These are phyloP conservation scores for Aldabrachelys gigantea DNA, from an alignment of 2,113 vertebrate genomes.

Conservation along the genomic window DNA sequence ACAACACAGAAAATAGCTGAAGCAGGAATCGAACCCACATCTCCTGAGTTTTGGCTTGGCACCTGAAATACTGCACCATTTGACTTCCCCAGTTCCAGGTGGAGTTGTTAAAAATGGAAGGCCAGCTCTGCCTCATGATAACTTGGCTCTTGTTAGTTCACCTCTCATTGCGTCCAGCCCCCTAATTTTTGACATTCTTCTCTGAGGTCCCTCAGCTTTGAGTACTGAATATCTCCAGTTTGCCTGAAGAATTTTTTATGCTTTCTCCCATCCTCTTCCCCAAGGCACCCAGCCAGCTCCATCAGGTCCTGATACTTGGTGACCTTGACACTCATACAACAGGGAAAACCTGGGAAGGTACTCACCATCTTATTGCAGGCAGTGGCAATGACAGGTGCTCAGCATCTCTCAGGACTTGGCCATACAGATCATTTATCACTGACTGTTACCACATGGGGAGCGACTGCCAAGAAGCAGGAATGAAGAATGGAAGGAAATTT, in stretches of 20 bases:
- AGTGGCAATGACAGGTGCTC: not conserved
- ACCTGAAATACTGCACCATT: not conserved
- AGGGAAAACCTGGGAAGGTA: not conserved
- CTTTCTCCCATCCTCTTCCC: not conserved
- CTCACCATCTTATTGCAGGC: not conserved
- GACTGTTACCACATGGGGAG: not conserved
- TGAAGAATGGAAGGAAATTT: not conserved
- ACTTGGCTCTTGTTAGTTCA: not conserved
- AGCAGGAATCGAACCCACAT: rapidly evolving
- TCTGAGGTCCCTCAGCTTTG: not conserved
- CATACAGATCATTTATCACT: not conserved
- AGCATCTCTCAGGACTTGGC: not conserved
- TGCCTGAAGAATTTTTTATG: not conserved
- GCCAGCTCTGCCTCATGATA: not conserved
- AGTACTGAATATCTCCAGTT: not conserved
- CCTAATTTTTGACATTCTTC: not conserved
- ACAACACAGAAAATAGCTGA: not conserved
- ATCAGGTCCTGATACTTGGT: rapidly evolving
- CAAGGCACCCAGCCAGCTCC: not conserved
- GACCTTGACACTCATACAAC: not conserved
- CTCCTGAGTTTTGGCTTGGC: not conserved
- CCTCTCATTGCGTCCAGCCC: not conserved
- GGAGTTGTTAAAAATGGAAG: not conserved
- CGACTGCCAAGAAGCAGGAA: not conserved
- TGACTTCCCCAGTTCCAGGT: not conserved